Evolutionary conservation across 2,113 vertebrate genomes (phyloP).

Genomic region (Proteles cristata): DNA sequence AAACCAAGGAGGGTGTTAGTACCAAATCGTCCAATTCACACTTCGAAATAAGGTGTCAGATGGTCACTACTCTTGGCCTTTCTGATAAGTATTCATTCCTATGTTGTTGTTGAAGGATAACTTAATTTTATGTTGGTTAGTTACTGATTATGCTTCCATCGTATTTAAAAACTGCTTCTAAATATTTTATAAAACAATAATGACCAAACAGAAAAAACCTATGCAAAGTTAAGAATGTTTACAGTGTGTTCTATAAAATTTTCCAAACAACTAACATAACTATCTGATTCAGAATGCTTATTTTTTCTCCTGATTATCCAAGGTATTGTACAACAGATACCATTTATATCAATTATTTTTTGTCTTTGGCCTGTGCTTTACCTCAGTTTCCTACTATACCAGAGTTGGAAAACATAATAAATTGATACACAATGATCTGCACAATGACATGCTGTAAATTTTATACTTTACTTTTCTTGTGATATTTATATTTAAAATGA

Average conservation of each 20-base stretch:
- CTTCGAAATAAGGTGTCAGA: conserved; percentile 10
- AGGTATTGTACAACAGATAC: neutral
- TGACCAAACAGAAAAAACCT: neutral
- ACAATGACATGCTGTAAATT: neutral
- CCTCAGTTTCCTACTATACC: neutral
- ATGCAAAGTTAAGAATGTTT: neutral
- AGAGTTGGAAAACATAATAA: neutral
- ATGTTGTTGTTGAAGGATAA: neutral
- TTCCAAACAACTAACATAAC: neutral
- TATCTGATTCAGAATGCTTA: neutral
- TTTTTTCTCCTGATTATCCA: neutral
- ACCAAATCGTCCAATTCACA: conserved; percentile 43
- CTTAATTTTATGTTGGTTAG: neutral
- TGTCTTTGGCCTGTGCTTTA: neutral
- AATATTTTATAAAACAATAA: conserved; percentile 4
- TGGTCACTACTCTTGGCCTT: neutral
- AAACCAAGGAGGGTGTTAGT: neutral
- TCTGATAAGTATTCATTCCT: neutral
- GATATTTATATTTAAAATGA: neutral
- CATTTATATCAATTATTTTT: neutral
- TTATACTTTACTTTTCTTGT: neutral
- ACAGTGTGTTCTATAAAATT: neutral
- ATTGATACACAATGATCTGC: neutral
- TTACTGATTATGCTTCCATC: neutral
- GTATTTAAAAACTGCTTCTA: neutral